These are phyloP conservation scores for Gallinago undulata DNA, from an alignment of 2,113 vertebrate genomes.

Conservation along the genomic window DNA sequence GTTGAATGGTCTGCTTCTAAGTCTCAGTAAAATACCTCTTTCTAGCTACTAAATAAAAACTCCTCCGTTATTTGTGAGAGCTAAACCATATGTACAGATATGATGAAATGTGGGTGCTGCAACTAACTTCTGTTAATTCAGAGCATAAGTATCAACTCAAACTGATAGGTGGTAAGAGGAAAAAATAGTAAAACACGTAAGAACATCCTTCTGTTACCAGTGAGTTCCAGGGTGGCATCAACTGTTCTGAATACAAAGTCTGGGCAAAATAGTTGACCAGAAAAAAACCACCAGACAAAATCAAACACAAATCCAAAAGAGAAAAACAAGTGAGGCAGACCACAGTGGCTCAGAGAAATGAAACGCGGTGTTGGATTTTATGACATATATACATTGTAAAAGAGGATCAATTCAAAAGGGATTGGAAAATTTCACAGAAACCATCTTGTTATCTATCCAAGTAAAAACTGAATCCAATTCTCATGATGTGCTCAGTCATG, in stretches of 20 bases:
- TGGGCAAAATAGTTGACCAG: not conserved
- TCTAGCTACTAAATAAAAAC: not conserved
- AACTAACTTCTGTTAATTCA: conserved; percentile 37
- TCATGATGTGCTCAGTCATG: not conserved
- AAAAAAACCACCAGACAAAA: not conserved
- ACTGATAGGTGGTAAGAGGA: not conserved
- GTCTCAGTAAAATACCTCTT: not conserved
- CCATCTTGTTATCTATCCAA: not conserved
- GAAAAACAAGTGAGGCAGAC: not conserved
- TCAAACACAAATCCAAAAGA: not conserved
- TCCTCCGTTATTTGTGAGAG: not conserved
- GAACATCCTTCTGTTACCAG: not conserved
- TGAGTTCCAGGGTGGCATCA: not conserved
- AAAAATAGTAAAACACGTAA: not conserved
- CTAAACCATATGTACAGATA: not conserved
- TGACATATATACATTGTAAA: not conserved
- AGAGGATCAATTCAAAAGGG: not conserved
- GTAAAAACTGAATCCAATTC: not conserved
- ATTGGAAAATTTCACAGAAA: not conserved
- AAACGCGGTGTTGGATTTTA: not conserved
- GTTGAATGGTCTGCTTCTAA: not conserved
- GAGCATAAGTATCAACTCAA: not conserved
- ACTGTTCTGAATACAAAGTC: not conserved
- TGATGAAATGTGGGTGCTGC: conserved; percentile 23
- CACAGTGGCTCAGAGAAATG: not conserved